phyloP scores from a whole-genome alignment of 2,888 invertebrate genomes.

The Crocallis elinguaria region DNA sequence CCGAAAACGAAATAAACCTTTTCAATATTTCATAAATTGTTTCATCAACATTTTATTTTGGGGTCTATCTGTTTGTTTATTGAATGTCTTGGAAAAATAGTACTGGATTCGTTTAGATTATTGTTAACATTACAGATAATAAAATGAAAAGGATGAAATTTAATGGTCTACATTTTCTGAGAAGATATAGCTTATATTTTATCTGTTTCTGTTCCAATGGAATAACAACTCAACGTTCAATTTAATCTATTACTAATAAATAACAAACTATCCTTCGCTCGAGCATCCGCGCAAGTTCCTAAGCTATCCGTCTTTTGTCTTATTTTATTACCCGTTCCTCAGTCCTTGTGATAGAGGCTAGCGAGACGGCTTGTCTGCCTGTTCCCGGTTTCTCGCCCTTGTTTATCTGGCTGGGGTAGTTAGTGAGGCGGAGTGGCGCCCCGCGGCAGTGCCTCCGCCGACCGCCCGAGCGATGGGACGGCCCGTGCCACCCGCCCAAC shows the following conservation, averaged over 20 bases:
- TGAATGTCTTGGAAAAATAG: neutral
- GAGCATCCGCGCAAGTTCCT: slow-evolving; percentile 50
- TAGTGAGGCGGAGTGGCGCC: slow-evolving; percentile 61
- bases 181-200: neutral
- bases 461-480: slow-evolving; percentile 75
- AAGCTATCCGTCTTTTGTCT: slow-evolving; percentile 74
- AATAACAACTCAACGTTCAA: slow-evolving; percentile 34
- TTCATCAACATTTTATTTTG: slow-evolving; percentile 24
- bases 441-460: slow-evolving; percentile 73
- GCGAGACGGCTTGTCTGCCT: slow-evolving; percentile 83
- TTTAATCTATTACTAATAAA: slow-evolving; percentile 47
- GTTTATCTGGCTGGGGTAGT: slow-evolving; percentile 80
- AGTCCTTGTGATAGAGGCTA: slow-evolving; percentile 69
- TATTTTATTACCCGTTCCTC: slow-evolving; percentile 76
- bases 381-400: slow-evolving; percentile 79
- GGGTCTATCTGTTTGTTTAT: slow-evolving; percentile 24
- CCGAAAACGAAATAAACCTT: slow-evolving; percentile 26
- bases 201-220: neutral
- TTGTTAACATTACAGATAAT: too few species aligned
- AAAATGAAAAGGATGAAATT: too few species aligned
- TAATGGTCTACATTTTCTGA: too few species aligned
- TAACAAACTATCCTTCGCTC: slow-evolving; percentile 32
- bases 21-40: slow-evolving; percentile 28
- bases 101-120: too few species aligned
- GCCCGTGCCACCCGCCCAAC: slow-evolving; percentile 54